phyloP scores from a whole-genome alignment of 1,140 invertebrate species.

The Aporrectodea caliginosa region DNA sequence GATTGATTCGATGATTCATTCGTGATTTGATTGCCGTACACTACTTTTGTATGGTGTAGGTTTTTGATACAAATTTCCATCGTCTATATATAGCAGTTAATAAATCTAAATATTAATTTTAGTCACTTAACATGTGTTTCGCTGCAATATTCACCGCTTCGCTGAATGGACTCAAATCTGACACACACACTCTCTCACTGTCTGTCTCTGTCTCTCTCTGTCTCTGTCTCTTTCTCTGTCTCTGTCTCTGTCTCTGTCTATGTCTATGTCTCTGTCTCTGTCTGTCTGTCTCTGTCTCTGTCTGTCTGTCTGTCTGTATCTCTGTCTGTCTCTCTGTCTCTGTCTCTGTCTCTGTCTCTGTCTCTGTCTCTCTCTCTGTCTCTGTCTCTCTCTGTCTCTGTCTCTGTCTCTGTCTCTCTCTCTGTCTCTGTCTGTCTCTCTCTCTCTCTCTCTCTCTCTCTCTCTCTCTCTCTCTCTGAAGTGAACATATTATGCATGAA shows the following conservation, averaged over 20 bases:
- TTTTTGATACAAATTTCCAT: too few relatives aligned
- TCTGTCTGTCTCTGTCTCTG: background rate
- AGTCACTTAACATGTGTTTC: too few relatives aligned
- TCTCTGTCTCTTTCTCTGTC: background rate
- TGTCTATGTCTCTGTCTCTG: background rate
- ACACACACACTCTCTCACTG: too few relatives aligned
- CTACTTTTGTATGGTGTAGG: too few relatives aligned
- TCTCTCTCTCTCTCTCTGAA: background rate
- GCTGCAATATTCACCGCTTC: too few relatives aligned
- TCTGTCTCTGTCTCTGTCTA: background rate
- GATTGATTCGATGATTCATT: too few relatives aligned
- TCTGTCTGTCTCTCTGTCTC: background rate
- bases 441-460: background rate
- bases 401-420: background rate
- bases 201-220: background rate
- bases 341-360: background rate
- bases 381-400: background rate
- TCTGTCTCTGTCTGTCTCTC: background rate
- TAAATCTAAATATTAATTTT: too few relatives aligned
- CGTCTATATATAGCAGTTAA: too few relatives aligned
- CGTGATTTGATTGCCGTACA: too few relatives aligned
- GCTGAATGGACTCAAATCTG: too few relatives aligned
- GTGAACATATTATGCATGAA: too few relatives aligned
- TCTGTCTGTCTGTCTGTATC: background rate
- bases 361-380: background rate